Evolutionary conservation across 2,113 vertebrate species (phyloP).

Genomic region (Psephotus haematonotus): DNA sequence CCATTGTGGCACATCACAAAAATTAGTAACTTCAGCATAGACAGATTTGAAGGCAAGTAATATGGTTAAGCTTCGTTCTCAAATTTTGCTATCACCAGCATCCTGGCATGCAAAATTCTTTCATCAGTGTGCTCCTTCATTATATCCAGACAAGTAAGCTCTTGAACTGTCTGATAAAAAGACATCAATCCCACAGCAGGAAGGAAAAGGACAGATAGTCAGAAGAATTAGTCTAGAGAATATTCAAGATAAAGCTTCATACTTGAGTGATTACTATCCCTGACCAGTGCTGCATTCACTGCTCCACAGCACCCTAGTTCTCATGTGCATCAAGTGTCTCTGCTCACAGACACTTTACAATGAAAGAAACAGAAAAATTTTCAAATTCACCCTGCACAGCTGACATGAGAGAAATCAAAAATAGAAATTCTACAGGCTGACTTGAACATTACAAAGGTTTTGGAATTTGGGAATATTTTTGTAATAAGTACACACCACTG

Average conservation of each 20-base stretch:
- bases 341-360: not conserved
- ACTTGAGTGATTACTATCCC: not conserved
- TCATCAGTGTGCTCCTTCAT: not conserved
- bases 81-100: not conserved
- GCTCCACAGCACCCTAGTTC: not conserved
- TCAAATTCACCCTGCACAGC: not conserved
- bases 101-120: not conserved
- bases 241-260: not conserved
- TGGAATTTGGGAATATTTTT: not conserved
- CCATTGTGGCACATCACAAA: not conserved
- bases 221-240: not conserved
- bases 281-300: not conserved
- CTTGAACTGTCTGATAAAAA: not conserved
- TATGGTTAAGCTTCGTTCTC: not conserved
- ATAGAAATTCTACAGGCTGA: not conserved
- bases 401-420: not conserved
- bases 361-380: not conserved
- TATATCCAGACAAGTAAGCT: not conserved
- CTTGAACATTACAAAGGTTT: not conserved
- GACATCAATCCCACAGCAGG: not conserved
- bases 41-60: not conserved
- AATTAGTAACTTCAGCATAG: not conserved
- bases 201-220: not conserved
- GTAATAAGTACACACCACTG: not conserved
- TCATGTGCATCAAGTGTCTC: not conserved